Percentiles rank a stretch among this genome's conserved stretches.
These are phyloP conservation scores for Dipodomys merriami DNA, from an alignment of 2,113 vertebrate species.

Conservation along the genomic window DNA sequence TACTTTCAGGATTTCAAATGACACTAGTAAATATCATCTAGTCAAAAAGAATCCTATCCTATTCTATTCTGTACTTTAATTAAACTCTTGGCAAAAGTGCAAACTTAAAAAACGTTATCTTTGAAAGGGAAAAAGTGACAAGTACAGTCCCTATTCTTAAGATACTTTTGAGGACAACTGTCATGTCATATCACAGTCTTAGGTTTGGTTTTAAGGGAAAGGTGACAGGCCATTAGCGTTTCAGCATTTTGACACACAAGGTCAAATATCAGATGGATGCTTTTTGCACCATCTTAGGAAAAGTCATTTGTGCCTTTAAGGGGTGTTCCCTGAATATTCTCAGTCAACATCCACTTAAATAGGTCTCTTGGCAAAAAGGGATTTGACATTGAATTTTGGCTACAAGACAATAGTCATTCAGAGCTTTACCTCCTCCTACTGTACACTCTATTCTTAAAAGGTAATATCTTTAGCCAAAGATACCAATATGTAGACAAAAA, in stretches of 20 bases:
- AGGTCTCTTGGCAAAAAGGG: slow-evolving; percentile 30
- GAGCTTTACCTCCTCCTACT: neutral
- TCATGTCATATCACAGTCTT: slow-evolving; percentile 60
- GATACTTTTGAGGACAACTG: slow-evolving; percentile 67
- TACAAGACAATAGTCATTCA: neutral
- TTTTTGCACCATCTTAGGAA: slow-evolving; percentile 33
- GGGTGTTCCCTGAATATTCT: neutral
- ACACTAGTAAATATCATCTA: slow-evolving; percentile 18
- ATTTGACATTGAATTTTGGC: slow-evolving; percentile 49
- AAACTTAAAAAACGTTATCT: slow-evolving; percentile 10
- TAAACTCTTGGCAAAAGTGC: slow-evolving; percentile 60
- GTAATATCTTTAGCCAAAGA: neutral
- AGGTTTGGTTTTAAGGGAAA: slow-evolving; percentile 36
- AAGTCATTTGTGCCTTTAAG: neutral
- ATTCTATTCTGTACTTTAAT: slow-evolving; percentile 42
- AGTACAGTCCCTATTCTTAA: slow-evolving; percentile 41
- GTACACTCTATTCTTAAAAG: neutral
- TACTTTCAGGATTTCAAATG: neutral
- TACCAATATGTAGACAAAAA: neutral
- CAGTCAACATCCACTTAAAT: slow-evolving; percentile 47
- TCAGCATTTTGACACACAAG: slow-evolving; percentile 65
- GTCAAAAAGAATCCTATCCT: neutral
- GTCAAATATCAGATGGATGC: slow-evolving; percentile 56
- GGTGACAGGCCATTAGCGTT: slow-evolving; percentile 55
- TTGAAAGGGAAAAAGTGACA: slow-evolving; percentile 58